A percentile compares a stretch with the other conserved stretches of the same genome.
These are phyloP conservation scores for Acronicta leporina DNA, from an alignment of 2,888 invertebrate species.

Conservation along the genomic window DNA sequence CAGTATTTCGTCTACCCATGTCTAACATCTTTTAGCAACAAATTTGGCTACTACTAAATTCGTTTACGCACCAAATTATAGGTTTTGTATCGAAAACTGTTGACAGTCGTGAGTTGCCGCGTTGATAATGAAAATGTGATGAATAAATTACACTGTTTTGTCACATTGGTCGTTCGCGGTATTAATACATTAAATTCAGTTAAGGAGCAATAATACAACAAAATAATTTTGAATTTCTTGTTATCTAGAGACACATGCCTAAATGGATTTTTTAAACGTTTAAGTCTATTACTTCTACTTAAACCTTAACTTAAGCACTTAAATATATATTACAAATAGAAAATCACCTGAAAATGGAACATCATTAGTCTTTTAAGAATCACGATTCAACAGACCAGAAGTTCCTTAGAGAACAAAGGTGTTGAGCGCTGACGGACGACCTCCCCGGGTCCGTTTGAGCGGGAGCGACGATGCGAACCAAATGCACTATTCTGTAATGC, in stretches of 20 bases:
- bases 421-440: conserved; percentile 56
- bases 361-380: conserved; percentile 76
- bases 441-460: conserved; percentile 54
- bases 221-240: neutral
- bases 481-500: conserved; percentile 51
- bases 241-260: neutral
- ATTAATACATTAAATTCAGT: conserved; percentile 38
- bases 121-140: conserved; percentile 27
- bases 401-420: conserved; percentile 71
- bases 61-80: neutral
- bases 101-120: conserved; percentile 4
- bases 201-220: conserved; percentile 17
- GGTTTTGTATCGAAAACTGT: neutral
- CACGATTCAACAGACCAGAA: conserved; percentile 72
- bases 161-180: conserved; percentile 31
- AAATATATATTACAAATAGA: conserved; percentile 17
- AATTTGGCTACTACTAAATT: too few relatives aligned
- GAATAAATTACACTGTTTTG: conserved; percentile 36
- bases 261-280: too few relatives aligned
- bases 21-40: neutral
- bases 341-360: conserved; percentile 56
- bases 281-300: neutral
- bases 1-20: neutral
- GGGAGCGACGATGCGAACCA: conserved; percentile 57
- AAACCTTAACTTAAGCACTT: conserved; percentile 10